These are phyloP conservation scores for Branchipolynoe longqiensis DNA, from an alignment of 2,888 invertebrate genomes.

Conservation along the genomic window DNA sequence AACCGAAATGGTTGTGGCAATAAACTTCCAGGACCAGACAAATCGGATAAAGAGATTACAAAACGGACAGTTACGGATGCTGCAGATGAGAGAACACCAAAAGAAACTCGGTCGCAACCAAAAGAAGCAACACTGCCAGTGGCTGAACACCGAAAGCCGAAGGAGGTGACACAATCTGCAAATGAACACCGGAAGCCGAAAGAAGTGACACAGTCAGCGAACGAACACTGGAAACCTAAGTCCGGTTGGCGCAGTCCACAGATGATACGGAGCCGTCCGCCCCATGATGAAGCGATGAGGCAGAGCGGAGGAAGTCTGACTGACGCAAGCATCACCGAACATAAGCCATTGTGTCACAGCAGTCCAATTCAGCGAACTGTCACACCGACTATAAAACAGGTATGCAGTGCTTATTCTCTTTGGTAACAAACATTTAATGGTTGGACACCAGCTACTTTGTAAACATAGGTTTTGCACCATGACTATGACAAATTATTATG, in stretches of 20 bases:
- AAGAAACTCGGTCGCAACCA: too few relatives aligned
- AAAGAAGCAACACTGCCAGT: too few relatives aligned
- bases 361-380: slow-evolving; percentile 36
- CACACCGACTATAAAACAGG: slow-evolving; percentile 46
- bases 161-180: neutral
- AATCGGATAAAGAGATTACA: too few relatives aligned
- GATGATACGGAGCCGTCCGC: neutral
- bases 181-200: neutral
- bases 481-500: too few relatives aligned
- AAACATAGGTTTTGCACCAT: neutral
- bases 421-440: neutral
- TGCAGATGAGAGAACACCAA: too few relatives aligned
- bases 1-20: too few relatives aligned
- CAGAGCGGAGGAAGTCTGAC: neutral
- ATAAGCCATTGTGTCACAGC: slow-evolving; percentile 39
- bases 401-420: neutral
- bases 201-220: neutral
- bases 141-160: too few relatives aligned
- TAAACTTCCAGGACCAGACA: too few relatives aligned
- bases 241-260: neutral
- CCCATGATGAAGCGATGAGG: neutral
- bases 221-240: neutral
- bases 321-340: slow-evolving; percentile 21
- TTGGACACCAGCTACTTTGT: neutral
- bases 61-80: too few relatives aligned